Evolutionary conservation across 2,797 vertebrate species (phyloP).

Genomic region (Leucoraja ocellata): DNA sequence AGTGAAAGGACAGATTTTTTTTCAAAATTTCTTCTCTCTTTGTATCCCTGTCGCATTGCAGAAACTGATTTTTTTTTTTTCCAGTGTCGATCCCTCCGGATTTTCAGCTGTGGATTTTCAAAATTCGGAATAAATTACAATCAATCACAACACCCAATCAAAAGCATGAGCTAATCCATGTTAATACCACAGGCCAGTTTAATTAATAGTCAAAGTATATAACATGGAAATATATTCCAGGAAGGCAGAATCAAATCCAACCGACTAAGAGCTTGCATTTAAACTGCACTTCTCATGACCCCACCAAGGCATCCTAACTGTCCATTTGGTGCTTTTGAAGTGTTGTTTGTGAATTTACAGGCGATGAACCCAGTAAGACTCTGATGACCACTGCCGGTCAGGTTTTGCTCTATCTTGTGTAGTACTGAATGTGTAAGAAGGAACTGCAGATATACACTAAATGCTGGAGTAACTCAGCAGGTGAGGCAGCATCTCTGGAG

Average conservation of each 20-base stretch:
- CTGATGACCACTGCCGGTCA: background rate
- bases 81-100: background rate
- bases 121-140: background rate
- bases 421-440: too few species aligned
- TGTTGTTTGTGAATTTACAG: too few species aligned
- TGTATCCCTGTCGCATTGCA: conserved; percentile 14
- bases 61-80: background rate
- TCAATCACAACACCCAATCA: background rate
- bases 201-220: background rate
- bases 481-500: too few species aligned
- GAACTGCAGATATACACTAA: too few species aligned
- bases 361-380: too few species aligned
- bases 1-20: conserved; percentile 10
- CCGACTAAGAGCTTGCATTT: too few species aligned
- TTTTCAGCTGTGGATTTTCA: background rate
- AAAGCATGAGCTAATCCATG: background rate
- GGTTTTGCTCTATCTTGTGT: background rate
- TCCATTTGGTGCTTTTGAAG: too few species aligned
- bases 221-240: background rate
- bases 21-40: background rate
- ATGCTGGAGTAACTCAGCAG: too few species aligned
- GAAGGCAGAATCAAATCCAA: background rate
- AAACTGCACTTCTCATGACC: too few species aligned
- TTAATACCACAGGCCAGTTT: background rate
- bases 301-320: too few species aligned